phyloP scores from a whole-genome alignment of 2,797 vertebrate species.

The Poeciliopsis gracilis region DNA sequence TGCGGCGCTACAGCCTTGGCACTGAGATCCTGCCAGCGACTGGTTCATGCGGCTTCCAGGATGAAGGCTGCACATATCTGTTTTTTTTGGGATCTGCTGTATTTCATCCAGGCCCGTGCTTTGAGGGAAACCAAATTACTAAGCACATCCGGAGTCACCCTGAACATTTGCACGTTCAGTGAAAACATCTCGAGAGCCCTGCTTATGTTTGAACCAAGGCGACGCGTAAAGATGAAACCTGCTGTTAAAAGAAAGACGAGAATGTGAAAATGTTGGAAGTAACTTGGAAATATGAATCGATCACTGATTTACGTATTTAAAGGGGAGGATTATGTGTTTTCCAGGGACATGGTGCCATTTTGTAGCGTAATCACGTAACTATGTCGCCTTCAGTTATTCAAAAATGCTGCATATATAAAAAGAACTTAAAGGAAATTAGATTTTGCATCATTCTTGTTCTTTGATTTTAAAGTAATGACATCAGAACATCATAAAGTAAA shows the following conservation, averaged over 20 bases:
- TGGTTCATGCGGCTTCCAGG: constrained; percentile 46
- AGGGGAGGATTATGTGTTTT: too few species aligned
- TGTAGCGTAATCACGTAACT: too few species aligned
- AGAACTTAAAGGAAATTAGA: too few species aligned
- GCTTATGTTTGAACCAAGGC: background rate
- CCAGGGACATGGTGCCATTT: too few species aligned
- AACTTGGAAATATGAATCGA: background rate
- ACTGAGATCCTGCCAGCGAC: constrained; percentile 63
- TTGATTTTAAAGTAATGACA: too few species aligned
- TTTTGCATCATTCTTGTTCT: too few species aligned
- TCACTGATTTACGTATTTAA: background rate
- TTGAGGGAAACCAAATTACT: background rate
- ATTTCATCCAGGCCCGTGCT: background rate
- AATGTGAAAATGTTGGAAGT: background rate
- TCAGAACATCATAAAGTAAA: too few species aligned
- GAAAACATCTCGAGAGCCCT: background rate
- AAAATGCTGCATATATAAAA: too few species aligned
- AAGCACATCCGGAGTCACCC: background rate
- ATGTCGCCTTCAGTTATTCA: too few species aligned
- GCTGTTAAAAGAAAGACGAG: background rate
- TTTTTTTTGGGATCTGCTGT: constrained; percentile 23
- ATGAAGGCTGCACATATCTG: constrained; percentile 23
- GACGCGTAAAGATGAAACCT: background rate
- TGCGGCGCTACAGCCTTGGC: constrained; percentile 46
- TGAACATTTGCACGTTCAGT: background rate